A percentile compares a stretch with the other conserved stretches of the same genome.
Conservation (phyloP, 2,113 vertebrate genomes). For the Anarhynchus alexandrinus region DNA sequence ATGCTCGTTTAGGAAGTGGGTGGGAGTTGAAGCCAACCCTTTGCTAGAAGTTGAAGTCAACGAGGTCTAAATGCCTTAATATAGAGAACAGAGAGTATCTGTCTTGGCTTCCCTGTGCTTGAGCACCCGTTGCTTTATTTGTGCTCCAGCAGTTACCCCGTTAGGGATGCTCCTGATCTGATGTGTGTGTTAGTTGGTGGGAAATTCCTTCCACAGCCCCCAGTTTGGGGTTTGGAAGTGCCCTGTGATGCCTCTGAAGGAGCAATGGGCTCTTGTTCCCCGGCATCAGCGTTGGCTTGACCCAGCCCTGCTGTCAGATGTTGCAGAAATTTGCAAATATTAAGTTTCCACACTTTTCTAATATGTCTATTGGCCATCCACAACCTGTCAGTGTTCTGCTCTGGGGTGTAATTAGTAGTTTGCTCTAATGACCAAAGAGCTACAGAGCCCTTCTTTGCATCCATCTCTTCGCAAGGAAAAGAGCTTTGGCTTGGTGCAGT, state of each 20-base stretch:
- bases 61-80: background rate
- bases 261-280: background rate
- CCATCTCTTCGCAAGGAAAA: rapidly evolving
- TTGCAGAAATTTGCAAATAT: background rate
- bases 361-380: background rate
- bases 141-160: background rate
- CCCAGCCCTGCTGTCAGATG: background rate
- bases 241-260: background rate
- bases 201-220: background rate
- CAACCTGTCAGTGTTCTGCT: background rate
- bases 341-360: background rate
- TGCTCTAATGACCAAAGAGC: background rate
- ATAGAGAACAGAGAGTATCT: background rate
- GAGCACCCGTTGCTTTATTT: background rate
- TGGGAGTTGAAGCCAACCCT: background rate
- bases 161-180: background rate
- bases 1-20: background rate
- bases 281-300: background rate
- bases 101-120: background rate
- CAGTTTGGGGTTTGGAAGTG: background rate
- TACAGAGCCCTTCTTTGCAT: background rate
- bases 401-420: background rate
- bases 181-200: background rate
- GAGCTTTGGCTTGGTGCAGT: background rate
- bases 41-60: background rate